phyloP scores from a whole-genome alignment of 1,140 invertebrate species.

The Planococcus citri region DNA sequence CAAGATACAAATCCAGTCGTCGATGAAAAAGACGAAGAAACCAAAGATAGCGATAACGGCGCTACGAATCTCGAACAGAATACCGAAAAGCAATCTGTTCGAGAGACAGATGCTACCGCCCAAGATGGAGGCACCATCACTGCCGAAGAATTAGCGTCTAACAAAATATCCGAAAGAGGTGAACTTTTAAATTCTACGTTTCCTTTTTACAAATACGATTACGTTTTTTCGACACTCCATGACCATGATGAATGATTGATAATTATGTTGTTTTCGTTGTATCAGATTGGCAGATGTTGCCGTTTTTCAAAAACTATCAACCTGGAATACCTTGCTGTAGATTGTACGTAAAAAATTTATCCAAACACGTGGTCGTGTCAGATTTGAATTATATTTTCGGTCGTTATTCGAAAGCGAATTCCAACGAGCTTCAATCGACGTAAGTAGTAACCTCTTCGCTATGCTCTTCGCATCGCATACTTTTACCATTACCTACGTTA shows the following conservation, averaged over 20 bases:
- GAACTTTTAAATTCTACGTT: no score
- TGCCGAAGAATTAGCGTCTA: constrained; percentile 49
- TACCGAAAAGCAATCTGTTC: constrained; percentile 30
- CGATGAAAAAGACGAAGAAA: no score
- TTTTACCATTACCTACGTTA: no score
- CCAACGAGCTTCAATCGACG: constrained; percentile 40
- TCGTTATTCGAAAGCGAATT: constrained; percentile 44
- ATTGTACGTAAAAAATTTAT: constrained; percentile 85
- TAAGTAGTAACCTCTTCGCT: no score
- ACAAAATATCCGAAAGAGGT: constrained; percentile 48
- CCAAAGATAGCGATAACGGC: constrained; percentile 31
- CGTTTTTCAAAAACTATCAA: constrained; percentile 76
- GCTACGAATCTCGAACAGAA: constrained; percentile 34
- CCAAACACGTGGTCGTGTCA: constrained; percentile 58
- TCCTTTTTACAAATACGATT: no score
- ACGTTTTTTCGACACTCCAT: no score
- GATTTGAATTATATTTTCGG: constrained; percentile 72
- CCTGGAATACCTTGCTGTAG: constrained; percentile 64
- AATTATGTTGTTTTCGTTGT: not conserved
- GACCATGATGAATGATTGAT: no score
- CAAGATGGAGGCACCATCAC: constrained; percentile 41
- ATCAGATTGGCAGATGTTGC: constrained; percentile 18
- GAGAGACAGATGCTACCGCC: constrained; percentile 26
- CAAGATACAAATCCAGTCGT: no score
- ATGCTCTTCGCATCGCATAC: no score